Base-by-base conservation (phyloP, 1,140 invertebrate genomes). In the Euschistus heros region DNA sequence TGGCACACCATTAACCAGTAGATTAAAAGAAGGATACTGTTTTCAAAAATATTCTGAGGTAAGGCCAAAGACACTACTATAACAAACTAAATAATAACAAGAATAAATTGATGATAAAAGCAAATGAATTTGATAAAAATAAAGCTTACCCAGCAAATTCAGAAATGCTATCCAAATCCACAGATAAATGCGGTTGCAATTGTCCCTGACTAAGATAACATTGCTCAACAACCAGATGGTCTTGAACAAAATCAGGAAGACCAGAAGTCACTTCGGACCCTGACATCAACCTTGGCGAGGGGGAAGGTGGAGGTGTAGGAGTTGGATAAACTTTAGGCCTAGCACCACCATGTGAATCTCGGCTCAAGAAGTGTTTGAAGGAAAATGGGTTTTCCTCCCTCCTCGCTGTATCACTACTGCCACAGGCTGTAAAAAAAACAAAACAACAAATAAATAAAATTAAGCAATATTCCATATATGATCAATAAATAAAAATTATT, bases 351-450 rank as follows among this genome's bases (percentile, higher is more conserved):
- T 60, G 59, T 26, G 52, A 57, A 68, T 82, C 82, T 64, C 80
- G 75, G 69, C 84, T 83, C 69, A 90, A 72, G 73, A 90, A 90
- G 73, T 89, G 87, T 73, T 88, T 87, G 72, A 91, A 89, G 44
- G 88, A 90, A 74, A 91, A 88, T 2, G 85, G 82, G 74, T 86
- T 86, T 59, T 86, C 86, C 70, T 87, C 85, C 69, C 81, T 80
- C 62, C 79, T 80, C 46, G 77, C 73, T 10, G 74, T 71, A 15
- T 79, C 77, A 66, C 74, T 74, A 20, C 73, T 73, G 70, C 77
- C 78, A 50, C 67, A 52, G n/a, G 27, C 63, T 47, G 61, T 22
- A 26, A 18, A 17, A 79, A 69, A 20, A 70, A 71, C 52, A 50
- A 27, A 54, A n/a, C 14, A 20, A 63, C 46, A 18, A 63, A 57